phyloP scores from a whole-genome alignment of 2,797 vertebrate species.

The Eidolon dupreanum region DNA sequence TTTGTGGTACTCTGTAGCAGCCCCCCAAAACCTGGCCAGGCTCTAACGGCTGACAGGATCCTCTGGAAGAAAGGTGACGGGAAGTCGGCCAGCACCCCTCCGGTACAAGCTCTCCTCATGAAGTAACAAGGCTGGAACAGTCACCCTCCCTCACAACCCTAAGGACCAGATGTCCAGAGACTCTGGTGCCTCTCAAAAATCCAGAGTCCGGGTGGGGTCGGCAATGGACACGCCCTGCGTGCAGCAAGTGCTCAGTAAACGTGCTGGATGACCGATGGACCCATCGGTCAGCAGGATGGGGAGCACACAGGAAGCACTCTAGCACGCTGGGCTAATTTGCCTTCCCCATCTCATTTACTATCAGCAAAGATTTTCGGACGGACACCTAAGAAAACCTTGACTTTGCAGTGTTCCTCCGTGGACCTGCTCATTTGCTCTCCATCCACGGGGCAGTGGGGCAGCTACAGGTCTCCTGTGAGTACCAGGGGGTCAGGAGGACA shows the following conservation, averaged over 20 bases:
- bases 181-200: not conserved
- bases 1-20: not conserved
- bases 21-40: not conserved
- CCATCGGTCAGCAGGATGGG: not conserved
- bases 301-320: no score
- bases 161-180: not conserved
- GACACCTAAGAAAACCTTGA: not conserved
- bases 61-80: not conserved
- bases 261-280: not conserved
- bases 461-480: no score
- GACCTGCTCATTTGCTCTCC: not conserved
- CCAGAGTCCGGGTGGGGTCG: not conserved
- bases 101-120: not conserved
- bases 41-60: not conserved
- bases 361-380: not conserved
- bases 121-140: no score
- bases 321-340: not conserved
- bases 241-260: not conserved
- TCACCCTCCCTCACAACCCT: not conserved
- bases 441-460: not conserved
- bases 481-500: not conserved
- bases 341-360: rapidly evolving
- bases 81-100: not conserved
- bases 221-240: not conserved
- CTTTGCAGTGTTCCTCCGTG: not conserved